phyloP scores from a whole-genome alignment of 2,797 vertebrate genomes.

The Macropus fuliginosus region DNA sequence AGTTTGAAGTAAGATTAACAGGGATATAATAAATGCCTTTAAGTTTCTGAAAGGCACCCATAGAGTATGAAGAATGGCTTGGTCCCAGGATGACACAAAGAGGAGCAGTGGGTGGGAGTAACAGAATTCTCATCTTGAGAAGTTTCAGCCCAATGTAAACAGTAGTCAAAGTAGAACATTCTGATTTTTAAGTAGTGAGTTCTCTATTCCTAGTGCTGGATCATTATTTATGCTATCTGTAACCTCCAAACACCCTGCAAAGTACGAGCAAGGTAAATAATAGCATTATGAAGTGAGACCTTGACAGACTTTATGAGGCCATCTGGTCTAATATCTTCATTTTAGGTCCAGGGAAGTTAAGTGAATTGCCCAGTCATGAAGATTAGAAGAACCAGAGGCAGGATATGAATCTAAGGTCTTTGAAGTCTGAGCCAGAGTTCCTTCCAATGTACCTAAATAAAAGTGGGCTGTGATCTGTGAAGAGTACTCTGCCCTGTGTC shows the following conservation, averaged over 20 bases:
- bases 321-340: not conserved
- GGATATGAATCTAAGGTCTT: not conserved
- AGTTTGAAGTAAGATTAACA: not conserved
- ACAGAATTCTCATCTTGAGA: not conserved
- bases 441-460: not conserved
- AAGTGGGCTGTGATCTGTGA: not conserved
- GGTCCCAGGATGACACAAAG: not conserved
- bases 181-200: not conserved
- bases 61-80: not conserved
- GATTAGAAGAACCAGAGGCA: not conserved
- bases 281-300: not conserved
- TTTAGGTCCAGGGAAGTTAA: not conserved
- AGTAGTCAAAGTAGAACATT: not conserved
- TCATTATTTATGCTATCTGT: not conserved
- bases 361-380: not conserved
- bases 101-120: not conserved
- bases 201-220: not conserved
- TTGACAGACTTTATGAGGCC: conserved; percentile 5
- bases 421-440: not conserved
- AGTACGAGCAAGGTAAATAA: not conserved
- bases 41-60: not conserved
- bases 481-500: not conserved
- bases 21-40: not conserved
- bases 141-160: not conserved
- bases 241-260: not conserved